A percentile compares a stretch with the other conserved stretches of the same genome.
phyloP scores from a whole-genome alignment of 2,797 vertebrate species.

The Clarias platycephalus region DNA sequence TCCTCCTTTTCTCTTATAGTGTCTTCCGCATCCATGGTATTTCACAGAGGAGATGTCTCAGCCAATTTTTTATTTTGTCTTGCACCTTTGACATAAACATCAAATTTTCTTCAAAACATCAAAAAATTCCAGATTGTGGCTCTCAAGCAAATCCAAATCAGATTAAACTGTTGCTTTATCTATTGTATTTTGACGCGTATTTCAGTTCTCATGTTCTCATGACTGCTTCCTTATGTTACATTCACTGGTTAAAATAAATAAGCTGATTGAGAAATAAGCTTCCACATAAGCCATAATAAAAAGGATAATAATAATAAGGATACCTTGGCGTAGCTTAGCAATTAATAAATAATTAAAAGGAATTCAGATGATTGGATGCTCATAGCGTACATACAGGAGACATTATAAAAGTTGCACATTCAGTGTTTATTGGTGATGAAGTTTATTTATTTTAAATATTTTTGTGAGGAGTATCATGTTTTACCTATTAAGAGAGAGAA shows the following conservation, averaged over 20 bases:
- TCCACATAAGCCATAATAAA: not conserved
- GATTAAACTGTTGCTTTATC: not conserved
- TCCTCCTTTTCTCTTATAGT: not conserved
- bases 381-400: not conserved
- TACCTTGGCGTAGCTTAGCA: not conserved
- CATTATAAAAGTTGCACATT: no score
- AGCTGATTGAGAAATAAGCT: not conserved
- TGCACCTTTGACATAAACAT: not conserved
- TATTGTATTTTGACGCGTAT: not conserved
- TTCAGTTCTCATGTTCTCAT: not conserved
- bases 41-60: not conserved
- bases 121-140: not conserved
- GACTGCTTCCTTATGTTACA: not conserved
- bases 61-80: not conserved
- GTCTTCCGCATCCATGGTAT: not conserved
- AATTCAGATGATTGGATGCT: not conserved
- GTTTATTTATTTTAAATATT: no score
- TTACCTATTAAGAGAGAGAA: no score
- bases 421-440: no score
- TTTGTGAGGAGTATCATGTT: no score
- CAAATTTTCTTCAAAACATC: not conserved
- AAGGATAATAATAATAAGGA: not conserved
- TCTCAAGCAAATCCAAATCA: not conserved
- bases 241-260: not conserved
- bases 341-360: not conserved